phyloP scores from a whole-genome alignment of 2,113 vertebrate species.

The Salvelinus alpinus region DNA sequence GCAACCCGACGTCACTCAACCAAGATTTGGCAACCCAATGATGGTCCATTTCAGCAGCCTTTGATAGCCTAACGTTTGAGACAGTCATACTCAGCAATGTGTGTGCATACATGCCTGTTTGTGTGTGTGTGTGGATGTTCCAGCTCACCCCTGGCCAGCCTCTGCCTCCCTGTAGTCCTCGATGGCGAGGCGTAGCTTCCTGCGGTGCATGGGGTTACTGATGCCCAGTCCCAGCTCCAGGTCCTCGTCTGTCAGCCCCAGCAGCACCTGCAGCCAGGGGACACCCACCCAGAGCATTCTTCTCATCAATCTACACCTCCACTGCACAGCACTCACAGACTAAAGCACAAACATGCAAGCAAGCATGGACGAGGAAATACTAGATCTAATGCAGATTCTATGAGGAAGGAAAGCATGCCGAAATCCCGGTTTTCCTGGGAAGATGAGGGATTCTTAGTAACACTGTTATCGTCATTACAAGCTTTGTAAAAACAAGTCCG shows the following conservation, averaged over 20 bases:
- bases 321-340: neutral
- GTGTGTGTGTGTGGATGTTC: neutral
- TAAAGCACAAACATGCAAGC: neutral
- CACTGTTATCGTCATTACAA: no score
- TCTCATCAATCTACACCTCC: neutral
- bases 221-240: constrained; percentile 72
- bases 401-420: no score
- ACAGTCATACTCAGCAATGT: neutral
- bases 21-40: constrained; percentile 77
- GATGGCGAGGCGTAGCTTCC: constrained; percentile 75
- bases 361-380: constrained; percentile 16
- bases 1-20: constrained; percentile 73
- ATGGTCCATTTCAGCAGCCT: constrained; percentile 75
- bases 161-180: constrained; percentile 75
- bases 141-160: constrained; percentile 61
- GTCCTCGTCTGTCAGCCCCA: constrained; percentile 73
- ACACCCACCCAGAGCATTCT: neutral
- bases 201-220: constrained; percentile 69
- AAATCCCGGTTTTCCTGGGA: no score
- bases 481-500: no score
- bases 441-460: no score
- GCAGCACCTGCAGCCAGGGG: constrained; percentile 64
- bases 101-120: neutral
- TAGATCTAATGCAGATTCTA: no score
- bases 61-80: constrained; percentile 65